These are phyloP conservation scores for Nasonia oneida DNA, from an alignment of 2,888 invertebrate species.

Conservation along the genomic window DNA sequence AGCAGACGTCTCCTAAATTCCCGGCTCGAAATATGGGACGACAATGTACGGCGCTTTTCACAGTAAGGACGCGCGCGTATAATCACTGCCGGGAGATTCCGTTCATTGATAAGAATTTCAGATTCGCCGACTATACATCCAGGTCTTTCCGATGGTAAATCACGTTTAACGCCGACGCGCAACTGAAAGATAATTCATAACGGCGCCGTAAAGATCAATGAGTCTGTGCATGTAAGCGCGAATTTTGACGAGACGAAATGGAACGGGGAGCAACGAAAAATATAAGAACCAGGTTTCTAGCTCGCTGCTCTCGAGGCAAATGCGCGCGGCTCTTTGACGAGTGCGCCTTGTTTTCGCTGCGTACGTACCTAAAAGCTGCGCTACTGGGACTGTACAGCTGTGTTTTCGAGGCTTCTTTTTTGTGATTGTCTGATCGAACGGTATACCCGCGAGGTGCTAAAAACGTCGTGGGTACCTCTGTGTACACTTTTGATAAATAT, in stretches of 20 bases:
- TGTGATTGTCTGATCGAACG: no score
- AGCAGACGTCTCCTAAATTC: background rate
- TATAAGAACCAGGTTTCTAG: conserved; percentile 44
- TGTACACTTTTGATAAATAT: no score
- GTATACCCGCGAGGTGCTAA: no score
- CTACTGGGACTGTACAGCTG: background rate
- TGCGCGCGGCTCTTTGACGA: background rate
- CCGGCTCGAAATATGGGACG: background rate
- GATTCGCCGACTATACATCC: background rate
- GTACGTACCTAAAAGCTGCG: background rate
- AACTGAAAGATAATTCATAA: conserved; percentile 3
- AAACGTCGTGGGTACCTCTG: no score
- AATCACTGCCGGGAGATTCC: background rate
- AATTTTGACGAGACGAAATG: conserved; percentile 13
- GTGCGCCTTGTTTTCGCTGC: background rate
- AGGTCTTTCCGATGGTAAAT: conserved; percentile 11
- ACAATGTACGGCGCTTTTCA: background rate
- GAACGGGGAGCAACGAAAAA: conserved; percentile 10
- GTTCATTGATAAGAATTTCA: conserved; percentile 7
- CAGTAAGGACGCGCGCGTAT: background rate
- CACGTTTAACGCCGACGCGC: background rate
- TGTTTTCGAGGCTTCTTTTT: no score
- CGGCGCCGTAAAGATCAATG: conserved; percentile 15
- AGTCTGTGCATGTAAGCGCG: background rate
- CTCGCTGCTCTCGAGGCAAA: conserved; percentile 14